Evolutionary conservation across 2,113 vertebrate species (phyloP).

Genomic region (Proteles cristata): DNA sequence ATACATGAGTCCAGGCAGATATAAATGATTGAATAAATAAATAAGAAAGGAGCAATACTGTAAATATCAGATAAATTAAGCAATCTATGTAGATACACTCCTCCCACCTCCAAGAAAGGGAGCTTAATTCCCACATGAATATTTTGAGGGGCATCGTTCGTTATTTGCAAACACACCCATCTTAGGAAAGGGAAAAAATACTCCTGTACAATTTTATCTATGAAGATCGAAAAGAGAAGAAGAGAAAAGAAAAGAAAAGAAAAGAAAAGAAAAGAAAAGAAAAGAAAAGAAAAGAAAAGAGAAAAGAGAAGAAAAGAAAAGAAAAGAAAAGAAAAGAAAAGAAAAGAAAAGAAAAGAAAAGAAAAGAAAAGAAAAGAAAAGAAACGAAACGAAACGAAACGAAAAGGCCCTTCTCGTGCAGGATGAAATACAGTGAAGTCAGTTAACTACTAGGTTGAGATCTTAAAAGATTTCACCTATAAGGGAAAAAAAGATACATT

Average conservation of each 20-base stretch:
- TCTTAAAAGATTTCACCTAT: background rate
- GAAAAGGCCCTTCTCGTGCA: background rate
- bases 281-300: no score
- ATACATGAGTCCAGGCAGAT: background rate
- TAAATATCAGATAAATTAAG: background rate
- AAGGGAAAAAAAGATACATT: background rate
- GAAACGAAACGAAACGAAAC: no score
- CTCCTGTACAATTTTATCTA: background rate
- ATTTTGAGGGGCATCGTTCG: background rate
- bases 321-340: no score
- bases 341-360: no score
- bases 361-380: no score
- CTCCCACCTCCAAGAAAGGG: background rate
- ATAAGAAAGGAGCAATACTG: background rate
- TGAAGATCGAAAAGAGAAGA: background rate
- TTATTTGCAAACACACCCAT: background rate
- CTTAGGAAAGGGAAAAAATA: background rate
- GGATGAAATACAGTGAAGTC: background rate
- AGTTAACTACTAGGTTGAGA: slow-evolving; percentile 15
- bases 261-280: no score
- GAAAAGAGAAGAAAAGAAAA: no score
- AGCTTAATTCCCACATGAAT: background rate
- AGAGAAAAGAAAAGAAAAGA: no score
- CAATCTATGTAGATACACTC: background rate
- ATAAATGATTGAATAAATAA: background rate